Evolutionary conservation across 2,113 vertebrate species (phyloP).

Genomic region (Mastomys natalensis): DNA sequence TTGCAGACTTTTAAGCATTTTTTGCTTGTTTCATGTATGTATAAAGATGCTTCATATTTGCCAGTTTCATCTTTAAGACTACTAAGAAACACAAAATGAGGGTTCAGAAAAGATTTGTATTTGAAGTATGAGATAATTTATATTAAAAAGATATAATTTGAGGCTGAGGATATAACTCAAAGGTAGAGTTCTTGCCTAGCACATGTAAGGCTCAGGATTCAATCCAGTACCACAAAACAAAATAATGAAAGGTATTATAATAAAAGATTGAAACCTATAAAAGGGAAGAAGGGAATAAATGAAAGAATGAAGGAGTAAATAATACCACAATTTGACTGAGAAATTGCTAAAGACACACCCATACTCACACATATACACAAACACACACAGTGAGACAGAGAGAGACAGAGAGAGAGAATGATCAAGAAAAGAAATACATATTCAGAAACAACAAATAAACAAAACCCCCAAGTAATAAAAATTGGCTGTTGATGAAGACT

Average conservation of each 20-base stretch:
- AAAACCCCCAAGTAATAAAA: not conserved
- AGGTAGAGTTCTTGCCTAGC: not conserved
- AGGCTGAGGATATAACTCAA: not conserved
- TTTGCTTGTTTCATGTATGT: not conserved
- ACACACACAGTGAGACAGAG: not conserved
- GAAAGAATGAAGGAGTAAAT: not conserved
- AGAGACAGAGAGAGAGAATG: not conserved
- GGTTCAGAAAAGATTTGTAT: not conserved
- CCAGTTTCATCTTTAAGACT: slow-evolving; percentile 1
- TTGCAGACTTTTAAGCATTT: not conserved
- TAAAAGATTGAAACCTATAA: not conserved
- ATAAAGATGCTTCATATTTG: not conserved
- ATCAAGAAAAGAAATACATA: not conserved
- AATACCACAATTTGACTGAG: not conserved
- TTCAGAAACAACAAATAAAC: not conserved
- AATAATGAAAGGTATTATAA: not conserved
- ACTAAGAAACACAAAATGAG: slow-evolving; percentile 3
- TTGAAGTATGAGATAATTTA: slow-evolving; percentile 7
- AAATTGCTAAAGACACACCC: not conserved
- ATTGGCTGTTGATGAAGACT: not conserved
- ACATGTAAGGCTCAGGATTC: not conserved
- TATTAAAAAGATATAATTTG: not conserved
- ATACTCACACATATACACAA: too few relatives aligned
- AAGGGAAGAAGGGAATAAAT: not conserved
- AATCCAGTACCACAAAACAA: too few relatives aligned